phyloP scores from a whole-genome alignment of 2,888 invertebrate genomes.

The Suillia variegata region DNA sequence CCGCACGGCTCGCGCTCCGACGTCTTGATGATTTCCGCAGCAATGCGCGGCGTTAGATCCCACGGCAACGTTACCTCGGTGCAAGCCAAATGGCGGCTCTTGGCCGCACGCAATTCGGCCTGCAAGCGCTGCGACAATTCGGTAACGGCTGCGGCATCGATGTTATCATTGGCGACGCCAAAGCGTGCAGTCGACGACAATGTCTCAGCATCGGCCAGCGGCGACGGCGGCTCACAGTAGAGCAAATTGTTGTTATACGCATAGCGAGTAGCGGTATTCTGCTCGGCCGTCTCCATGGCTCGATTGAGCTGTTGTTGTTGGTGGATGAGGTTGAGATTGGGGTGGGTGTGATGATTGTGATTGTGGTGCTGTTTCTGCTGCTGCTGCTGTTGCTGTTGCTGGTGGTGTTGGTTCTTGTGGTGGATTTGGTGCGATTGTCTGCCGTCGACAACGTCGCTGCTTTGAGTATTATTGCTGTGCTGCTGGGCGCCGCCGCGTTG shows the following conservation, averaged over 20 bases:
- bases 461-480: not conserved
- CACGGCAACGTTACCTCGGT: slow-evolving; percentile 86
- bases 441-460: slow-evolving; percentile 30
- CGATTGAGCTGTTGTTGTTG: slow-evolving; percentile 23
- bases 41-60: slow-evolving; percentile 78
- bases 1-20: slow-evolving; percentile 92
- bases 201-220: slow-evolving; percentile 25
- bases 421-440: slow-evolving; percentile 19
- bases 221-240: slow-evolving; percentile 31
- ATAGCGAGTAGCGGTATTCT: slow-evolving; percentile 29
- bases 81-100: slow-evolving; percentile 77
- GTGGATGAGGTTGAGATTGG: slow-evolving; percentile 4
- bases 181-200: slow-evolving; percentile 41
- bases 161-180: slow-evolving; percentile 43
- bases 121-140: slow-evolving; percentile 78
- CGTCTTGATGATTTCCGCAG: slow-evolving; percentile 78
- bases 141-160: slow-evolving; percentile 55
- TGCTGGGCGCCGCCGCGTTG: not conserved
- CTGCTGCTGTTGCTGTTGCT: slow-evolving; percentile 27
- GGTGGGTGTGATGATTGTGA: slow-evolving; percentile 5
- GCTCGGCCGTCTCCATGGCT: slow-evolving; percentile 33
- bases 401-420: slow-evolving; percentile 24
- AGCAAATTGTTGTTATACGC: slow-evolving; percentile 33
- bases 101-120: slow-evolving; percentile 78
- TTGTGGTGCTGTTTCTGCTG: slow-evolving; percentile 22